Base-by-base conservation (phyloP, 2,888 invertebrate species). In the Spodoptera exigua region DNA sequence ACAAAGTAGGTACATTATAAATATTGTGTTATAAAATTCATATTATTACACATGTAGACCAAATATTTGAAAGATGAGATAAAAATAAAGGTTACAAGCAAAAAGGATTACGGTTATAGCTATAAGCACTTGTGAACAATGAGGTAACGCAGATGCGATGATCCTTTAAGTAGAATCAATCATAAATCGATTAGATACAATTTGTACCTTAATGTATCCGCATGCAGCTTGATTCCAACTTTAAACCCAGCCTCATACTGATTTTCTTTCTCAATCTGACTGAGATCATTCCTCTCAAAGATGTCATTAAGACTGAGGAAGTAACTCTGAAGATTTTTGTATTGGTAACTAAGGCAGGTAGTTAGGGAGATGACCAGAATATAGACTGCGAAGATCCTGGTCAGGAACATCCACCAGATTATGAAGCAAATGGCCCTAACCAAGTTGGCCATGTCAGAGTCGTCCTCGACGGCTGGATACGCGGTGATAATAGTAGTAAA, bases 211-310 rank as follows among this genome's bases (percentile, higher is more conserved):
- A 89, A 65, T 0, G 87, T 89, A 17, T 84, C 78, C 0, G 79
- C 67, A 66, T 90, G 90, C 13, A 88, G 43, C 53, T 82, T 74
- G 14, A 90, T 84, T 3, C 91, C 90, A 56, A 80, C 52, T 76
- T 81, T 87, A 7, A 90, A 63, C 0, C 75, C 76, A 0, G 79
- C 44, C 43, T 85, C 86, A 61, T 86, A 91, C 27, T 74, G 67
- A 0, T 39, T 13, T 61, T 89, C 88, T 18, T 81, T 88, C 27
- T 83, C 76, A 0, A 34, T 32, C n/a, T 86, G 86, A 17, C 58
- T 66, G n/a, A 77, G 43, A 36, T 76, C 54, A 0, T 70, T 32
- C 10, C 49, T 66, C 3, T 77, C 63, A 53, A 89, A 90, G 41
- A 89, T 85, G 0, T 72, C 41, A 3, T 70, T 66, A 0, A 90